Evolutionary conservation across 2,888 invertebrate species (phyloP).

Genomic region (Macroteleia sp.): DNA sequence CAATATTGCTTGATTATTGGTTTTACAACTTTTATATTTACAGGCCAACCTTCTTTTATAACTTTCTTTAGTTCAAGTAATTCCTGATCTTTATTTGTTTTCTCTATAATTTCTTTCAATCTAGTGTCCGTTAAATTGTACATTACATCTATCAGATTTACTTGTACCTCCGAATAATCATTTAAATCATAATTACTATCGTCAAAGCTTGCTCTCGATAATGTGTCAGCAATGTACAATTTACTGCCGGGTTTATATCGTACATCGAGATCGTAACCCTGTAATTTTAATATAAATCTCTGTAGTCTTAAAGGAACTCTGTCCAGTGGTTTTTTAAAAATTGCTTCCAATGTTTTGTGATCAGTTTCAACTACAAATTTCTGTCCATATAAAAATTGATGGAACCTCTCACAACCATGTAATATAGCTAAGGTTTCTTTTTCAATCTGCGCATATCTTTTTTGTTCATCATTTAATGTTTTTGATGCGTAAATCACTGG

Average conservation of each 20-base stretch:
- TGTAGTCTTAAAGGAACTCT: slow-evolving; percentile 33
- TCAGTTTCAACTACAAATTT: slow-evolving; percentile 45
- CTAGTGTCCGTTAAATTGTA: slow-evolving; percentile 55
- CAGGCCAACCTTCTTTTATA: slow-evolving; percentile 39
- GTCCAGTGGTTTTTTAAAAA: slow-evolving; percentile 69
- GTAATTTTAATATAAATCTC: slow-evolving; percentile 33
- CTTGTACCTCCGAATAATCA: slow-evolving; percentile 3
- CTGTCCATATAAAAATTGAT: slow-evolving; percentile 46
- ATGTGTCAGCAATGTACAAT: slow-evolving; percentile 71
- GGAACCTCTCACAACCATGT: slow-evolving; percentile 64
- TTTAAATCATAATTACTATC: slow-evolving; percentile 31
- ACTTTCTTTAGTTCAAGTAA: slow-evolving; percentile 56
- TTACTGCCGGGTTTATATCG: slow-evolving; percentile 68
- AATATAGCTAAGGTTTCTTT: slow-evolving; percentile 63
- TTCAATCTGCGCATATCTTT: slow-evolving; percentile 58
- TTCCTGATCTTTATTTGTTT: slow-evolving; percentile 59
- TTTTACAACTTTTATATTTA: slow-evolving; percentile 12
- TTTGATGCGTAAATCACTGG: slow-evolving; percentile 73
- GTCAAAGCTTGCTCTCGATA: slow-evolving; percentile 67
- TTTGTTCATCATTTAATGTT: slow-evolving; percentile 45
- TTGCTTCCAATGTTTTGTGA: slow-evolving; percentile 52
- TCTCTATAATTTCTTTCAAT: slow-evolving; percentile 12
- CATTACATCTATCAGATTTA: slow-evolving; percentile 62
- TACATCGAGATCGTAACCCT: slow-evolving; percentile 44
- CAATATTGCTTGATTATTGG: slow-evolving; percentile 15